Conservation (phyloP, 2,888 invertebrate genomes). For the Unio pictorum region DNA sequence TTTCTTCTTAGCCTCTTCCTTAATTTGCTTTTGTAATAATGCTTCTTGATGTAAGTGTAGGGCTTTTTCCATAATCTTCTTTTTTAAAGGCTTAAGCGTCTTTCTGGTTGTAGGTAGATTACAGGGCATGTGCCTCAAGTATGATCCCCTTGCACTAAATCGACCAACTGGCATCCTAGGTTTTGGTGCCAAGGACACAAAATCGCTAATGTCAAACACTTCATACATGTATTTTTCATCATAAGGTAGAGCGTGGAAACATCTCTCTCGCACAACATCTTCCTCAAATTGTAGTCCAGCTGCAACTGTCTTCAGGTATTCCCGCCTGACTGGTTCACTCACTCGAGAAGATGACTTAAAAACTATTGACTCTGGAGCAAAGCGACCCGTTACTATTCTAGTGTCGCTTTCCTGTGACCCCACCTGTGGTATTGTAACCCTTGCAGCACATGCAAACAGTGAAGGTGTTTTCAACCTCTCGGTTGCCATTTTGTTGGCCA, state of each 20-base stretch:
- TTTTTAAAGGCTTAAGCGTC: conserved; percentile 55
- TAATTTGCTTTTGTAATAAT: conserved; percentile 30
- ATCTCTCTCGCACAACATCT: conserved; percentile 67
- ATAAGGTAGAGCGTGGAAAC: conserved; percentile 67
- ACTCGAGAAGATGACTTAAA: conserved; percentile 23
- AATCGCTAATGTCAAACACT: conserved; percentile 56
- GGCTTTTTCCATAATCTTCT: conserved; percentile 53
- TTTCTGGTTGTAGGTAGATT: conserved; percentile 51
- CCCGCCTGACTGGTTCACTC: conserved; percentile 44
- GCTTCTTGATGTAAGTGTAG: conserved; percentile 57
- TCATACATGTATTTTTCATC: conserved; percentile 63
- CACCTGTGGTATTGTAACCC: conserved; percentile 61
- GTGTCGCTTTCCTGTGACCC: conserved; percentile 55
- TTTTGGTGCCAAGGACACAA: conserved; percentile 43
- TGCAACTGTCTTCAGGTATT: conserved; percentile 61
- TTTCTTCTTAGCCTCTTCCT: conserved; percentile 18
- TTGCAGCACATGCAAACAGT: conserved; percentile 62
- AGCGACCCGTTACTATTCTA: conserved; percentile 30
- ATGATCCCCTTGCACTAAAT: conserved; percentile 53
- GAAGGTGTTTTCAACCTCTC: conserved; percentile 42
- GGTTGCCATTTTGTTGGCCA: conserved; percentile 5
- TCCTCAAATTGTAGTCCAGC: conserved; percentile 63
- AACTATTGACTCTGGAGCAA: conserved; percentile 36
- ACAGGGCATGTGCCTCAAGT: conserved; percentile 61
- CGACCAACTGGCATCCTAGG: conserved; percentile 48